Evolutionary conservation across 2,888 invertebrate genomes (phyloP).

Genomic region (Apodemia hepburni): DNA sequence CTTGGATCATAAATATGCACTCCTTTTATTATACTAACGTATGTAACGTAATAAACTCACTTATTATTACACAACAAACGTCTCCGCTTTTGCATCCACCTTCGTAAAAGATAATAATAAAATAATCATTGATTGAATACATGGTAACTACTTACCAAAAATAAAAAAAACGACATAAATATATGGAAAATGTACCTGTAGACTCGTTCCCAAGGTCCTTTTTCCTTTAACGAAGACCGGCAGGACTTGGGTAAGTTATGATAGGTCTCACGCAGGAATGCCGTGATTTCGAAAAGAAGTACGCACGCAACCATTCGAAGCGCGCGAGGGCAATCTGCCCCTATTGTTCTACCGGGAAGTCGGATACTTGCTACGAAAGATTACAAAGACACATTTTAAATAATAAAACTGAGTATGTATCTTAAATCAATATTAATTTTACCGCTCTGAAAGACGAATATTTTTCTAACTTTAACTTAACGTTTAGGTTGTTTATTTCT

Average conservation of each 20-base stretch:
- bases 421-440: background rate
- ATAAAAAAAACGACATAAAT: conserved; percentile 28
- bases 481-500: too few relatives aligned
- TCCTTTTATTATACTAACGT: conserved; percentile 61
- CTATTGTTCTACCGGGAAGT: conserved; percentile 79
- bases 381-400: background rate
- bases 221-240: conserved; percentile 86
- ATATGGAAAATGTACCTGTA: conserved; percentile 79
- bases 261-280: conserved; percentile 97
- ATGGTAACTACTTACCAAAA: conserved; percentile 66
- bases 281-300: conserved; percentile 97
- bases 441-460: background rate
- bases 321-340: conserved; percentile 92
- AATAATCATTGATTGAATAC: conserved; percentile 59
- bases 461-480: background rate
- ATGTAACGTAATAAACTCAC: conserved; percentile 75
- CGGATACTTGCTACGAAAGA: conserved; percentile 81
- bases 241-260: conserved; percentile 89
- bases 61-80: conserved; percentile 78
- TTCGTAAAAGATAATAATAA: conserved; percentile 75
- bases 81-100: conserved; percentile 77
- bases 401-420: background rate
- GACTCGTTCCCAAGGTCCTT: conserved; percentile 91
- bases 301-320: conserved; percentile 96
- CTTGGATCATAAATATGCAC: conserved; percentile 72